Evolutionary conservation across 1,140 invertebrate species (phyloP).

Genomic region (Drosophila subobscura): DNA sequence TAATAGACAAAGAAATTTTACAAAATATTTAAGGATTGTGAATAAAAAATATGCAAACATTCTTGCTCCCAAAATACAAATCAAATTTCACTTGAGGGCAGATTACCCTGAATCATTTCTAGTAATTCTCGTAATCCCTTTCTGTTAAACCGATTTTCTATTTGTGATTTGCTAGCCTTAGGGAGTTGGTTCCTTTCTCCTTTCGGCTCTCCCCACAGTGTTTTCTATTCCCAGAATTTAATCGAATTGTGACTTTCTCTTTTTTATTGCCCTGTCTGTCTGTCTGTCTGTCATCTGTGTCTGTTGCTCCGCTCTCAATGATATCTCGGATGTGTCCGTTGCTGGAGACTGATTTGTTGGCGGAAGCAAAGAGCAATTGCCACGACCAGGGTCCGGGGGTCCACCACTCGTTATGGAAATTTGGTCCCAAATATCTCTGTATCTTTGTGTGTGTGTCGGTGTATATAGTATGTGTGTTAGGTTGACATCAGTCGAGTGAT

Average conservation of each 20-base stretch:
- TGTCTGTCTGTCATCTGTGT: not conserved
- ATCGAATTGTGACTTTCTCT: constrained; percentile 48
- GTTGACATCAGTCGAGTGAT: constrained; percentile 30
- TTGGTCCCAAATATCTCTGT: constrained; percentile 9
- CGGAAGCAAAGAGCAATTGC: constrained; percentile 53
- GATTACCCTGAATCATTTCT: no score
- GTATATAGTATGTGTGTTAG: not conserved
- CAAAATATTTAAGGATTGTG: no score
- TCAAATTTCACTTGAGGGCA: no score
- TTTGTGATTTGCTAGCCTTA: constrained; percentile 13
- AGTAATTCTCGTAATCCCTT: no score
- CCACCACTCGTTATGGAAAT: constrained; percentile 51
- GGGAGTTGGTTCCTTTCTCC: constrained; percentile 17
- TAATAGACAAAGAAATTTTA: no score
- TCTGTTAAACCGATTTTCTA: no score
- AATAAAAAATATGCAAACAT: no score
- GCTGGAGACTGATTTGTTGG: constrained; percentile 48
- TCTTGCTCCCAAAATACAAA: no score
- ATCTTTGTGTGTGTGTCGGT: constrained; percentile 16
- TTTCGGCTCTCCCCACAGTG: not conserved
- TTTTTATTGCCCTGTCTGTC: constrained; percentile 8
- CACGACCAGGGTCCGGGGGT: not conserved
- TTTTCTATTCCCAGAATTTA: constrained; percentile 5
- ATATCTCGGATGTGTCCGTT: constrained; percentile 51
- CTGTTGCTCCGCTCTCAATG: constrained; percentile 28